Conservation (phyloP, 2,113 vertebrate genomes). For the Nannospalax galili region DNA sequence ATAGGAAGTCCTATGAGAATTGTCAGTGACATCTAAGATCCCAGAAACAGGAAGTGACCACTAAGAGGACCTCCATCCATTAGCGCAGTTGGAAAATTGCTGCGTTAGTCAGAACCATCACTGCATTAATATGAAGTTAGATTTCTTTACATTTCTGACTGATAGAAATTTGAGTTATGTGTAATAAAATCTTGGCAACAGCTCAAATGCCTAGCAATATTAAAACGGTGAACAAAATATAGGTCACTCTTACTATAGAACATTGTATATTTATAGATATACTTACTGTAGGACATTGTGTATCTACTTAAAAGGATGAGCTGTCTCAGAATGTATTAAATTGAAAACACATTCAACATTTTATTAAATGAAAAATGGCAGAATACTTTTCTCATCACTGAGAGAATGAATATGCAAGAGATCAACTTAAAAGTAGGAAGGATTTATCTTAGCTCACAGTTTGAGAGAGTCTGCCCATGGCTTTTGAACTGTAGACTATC, state of each 20-base stretch:
- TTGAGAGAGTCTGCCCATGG: too few relatives aligned
- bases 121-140: not conserved
- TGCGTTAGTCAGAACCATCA: not conserved
- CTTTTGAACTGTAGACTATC: too few relatives aligned
- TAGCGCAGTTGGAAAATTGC: too few relatives aligned
- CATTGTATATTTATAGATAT: not conserved
- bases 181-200: not conserved
- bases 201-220: not conserved
- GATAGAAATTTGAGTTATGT: not conserved
- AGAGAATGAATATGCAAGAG: too few relatives aligned
- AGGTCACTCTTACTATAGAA: not conserved
- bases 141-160: constrained; percentile 15
- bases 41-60: not conserved
- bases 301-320: not conserved
- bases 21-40: not conserved
- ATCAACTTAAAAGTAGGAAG: too few relatives aligned
- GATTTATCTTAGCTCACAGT: too few relatives aligned
- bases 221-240: not conserved
- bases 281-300: not conserved
- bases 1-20: not conserved
- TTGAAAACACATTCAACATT: constrained; percentile 38
- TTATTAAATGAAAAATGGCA: not conserved
- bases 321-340: not conserved
- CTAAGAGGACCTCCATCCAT: not conserved
- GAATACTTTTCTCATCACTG: not conserved